A percentile compares a stretch with the other conserved stretches of the same genome.
Evolutionary conservation across 2,888 invertebrate species (phyloP).

Genomic region (Augiades crinisus): DNA sequence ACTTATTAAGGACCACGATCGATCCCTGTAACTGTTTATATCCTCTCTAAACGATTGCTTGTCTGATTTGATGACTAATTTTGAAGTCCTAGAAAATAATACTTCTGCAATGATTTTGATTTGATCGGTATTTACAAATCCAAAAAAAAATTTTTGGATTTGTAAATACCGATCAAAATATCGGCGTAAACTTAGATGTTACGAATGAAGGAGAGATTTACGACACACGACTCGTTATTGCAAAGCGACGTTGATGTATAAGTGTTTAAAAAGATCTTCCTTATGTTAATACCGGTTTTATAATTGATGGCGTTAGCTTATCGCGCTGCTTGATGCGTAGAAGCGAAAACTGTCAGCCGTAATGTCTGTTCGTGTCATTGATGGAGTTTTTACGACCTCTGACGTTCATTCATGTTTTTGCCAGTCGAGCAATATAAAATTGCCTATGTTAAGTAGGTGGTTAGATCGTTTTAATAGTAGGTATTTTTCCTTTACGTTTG

Average conservation of each 20-base stretch:
- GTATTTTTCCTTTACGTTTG: too few relatives aligned
- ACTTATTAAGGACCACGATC: background rate
- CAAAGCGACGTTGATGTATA: constrained; percentile 1
- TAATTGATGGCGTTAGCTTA: constrained; percentile 16
- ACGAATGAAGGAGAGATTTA: background rate
- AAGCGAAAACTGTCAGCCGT: constrained; percentile 3
- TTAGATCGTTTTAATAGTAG: background rate
- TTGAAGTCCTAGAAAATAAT: too few relatives aligned
- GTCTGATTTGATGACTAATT: too few relatives aligned
- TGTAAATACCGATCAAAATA: background rate
- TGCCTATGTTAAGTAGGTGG: background rate
- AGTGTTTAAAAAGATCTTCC: constrained; percentile 11
- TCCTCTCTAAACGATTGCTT: too few relatives aligned
- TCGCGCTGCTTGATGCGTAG: constrained; percentile 10
- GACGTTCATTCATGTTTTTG: constrained; percentile 20
- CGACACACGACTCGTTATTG: background rate
- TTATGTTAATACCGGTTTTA: constrained; percentile 10
- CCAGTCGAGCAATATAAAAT: background rate
- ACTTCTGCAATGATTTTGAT: too few relatives aligned
- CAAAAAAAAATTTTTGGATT: too few relatives aligned
- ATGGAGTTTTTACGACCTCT: constrained; percentile 13
- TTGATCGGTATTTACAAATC: too few relatives aligned
- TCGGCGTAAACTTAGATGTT: constrained; percentile 6
- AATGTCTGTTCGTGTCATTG: constrained; percentile 17
- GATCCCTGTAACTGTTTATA: too few relatives aligned